Evolutionary conservation across 2,797 vertebrate genomes (phyloP), one percentile per base, ranked within the genome.

Genomic region (Xyrichtys novacula): DNA sequence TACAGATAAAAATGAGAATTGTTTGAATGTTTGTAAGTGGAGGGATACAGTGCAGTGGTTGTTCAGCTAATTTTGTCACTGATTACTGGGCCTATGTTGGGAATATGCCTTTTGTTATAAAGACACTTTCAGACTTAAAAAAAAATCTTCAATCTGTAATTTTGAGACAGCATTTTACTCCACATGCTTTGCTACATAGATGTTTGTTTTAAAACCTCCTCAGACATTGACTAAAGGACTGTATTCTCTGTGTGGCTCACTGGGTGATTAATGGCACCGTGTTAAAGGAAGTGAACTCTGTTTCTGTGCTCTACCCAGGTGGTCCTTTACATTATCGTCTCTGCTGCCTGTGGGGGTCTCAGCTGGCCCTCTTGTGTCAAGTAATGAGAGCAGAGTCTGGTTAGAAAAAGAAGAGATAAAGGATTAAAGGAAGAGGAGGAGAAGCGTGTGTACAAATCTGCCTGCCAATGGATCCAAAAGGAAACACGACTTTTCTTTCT

Each of bases 281-380:
- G 14, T 3, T 23, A 23, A 19, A 52, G 53, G 20, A 44, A 47
- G 7, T 80, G 7, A 75, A 52, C 17, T 63, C 38, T 56, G 23
- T 36, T 10, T 73, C 26, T 80, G 10, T 66, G 17, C 34, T 74
- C 62, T 34, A 85, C 64, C 65, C 85, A 99, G 97, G 94, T 98
- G 48, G 83, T 98, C 81, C 89, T 98, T 83, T 99, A 96, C 83
- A 90, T 98, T 71, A 96, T 98, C 23, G 93, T 97, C n/a, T 96
- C 96, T 0, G 94, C 84, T 7, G 79, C 95, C 52, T 99, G 97
- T 1, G 96, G 96, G 7, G 97, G 97, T 42, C 93, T 98, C 55
- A 92, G 83, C n/a, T 98, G 96, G 96, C 94, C 95, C 7, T 83
- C 6, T 28, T 99, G 97, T 66, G 94, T 96, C 84, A 85, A 94